Evolutionary conservation across 2,113 vertebrate genomes (phyloP).

Genomic region (Calyptommatus sinebrachiatus): DNA sequence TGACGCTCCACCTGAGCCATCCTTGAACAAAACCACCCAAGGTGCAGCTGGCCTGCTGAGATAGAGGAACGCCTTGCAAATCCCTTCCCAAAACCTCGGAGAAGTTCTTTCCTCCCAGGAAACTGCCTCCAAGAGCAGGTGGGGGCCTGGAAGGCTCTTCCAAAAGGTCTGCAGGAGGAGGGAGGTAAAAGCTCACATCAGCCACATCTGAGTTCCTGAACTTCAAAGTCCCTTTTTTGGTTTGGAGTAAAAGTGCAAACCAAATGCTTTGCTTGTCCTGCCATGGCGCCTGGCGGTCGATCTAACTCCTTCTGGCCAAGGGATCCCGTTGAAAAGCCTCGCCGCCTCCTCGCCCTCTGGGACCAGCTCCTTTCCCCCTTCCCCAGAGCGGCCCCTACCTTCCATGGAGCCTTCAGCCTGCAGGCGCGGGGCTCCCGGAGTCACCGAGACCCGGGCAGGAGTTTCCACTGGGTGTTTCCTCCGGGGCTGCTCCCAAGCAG

Average conservation of each 20-base stretch:
- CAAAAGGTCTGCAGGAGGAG: no score
- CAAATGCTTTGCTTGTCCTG: not conserved
- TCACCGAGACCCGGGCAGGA: no score
- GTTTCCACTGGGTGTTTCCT: not conserved
- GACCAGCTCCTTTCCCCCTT: not conserved
- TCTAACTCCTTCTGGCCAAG: no score
- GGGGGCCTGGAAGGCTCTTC: no score
- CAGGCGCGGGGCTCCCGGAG: not conserved
- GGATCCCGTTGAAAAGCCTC: no score
- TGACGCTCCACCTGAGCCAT: fast-evolving
- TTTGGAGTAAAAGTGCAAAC: no score
- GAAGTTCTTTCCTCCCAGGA: not conserved
- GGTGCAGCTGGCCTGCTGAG: no score
- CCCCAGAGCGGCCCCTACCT: not conserved
- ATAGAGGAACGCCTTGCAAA: not conserved
- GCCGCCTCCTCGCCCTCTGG: no score
- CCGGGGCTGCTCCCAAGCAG: not conserved
- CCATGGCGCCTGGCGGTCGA: no score
- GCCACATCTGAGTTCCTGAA: not conserved
- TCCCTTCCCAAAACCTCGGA: not conserved
- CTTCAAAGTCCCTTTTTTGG: no score
- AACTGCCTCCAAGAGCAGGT: no score
- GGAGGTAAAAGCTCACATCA: no score
- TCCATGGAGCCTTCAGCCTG: not conserved
- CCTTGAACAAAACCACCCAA: not conserved